Evolutionary conservation across 2,113 vertebrate genomes (phyloP).

Genomic region (Protobothrops flavoviridis): DNA sequence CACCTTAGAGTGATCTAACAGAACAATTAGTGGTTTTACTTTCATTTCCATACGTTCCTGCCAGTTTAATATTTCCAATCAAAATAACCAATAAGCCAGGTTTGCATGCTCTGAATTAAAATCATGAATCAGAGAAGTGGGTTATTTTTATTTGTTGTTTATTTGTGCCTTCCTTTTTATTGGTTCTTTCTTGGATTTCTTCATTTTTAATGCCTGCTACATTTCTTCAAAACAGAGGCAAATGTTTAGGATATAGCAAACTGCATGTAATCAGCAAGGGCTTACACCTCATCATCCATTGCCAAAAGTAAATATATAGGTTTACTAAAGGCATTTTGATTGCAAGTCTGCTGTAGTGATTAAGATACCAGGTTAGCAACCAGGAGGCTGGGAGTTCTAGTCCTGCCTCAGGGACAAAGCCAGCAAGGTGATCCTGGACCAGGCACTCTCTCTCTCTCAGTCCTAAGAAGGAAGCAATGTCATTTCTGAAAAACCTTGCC

Average conservation of each 20-base stretch:
- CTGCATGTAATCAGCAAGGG: not conserved
- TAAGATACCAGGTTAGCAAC: not conserved
- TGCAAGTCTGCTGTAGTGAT: not conserved
- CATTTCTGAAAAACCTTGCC: not conserved
- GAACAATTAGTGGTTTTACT: conserved; percentile 35
- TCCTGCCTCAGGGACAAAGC: not conserved
- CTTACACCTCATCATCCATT: not conserved
- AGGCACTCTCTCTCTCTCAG: not conserved
- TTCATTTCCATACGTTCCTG: conserved; percentile 50
- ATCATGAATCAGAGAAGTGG: not conserved
- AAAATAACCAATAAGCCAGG: not conserved
- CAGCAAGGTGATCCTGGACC: not conserved
- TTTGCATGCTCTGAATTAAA: conserved; percentile 49
- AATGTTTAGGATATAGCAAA: not conserved
- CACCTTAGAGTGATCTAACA: conserved; percentile 47
- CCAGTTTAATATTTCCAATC: not conserved
- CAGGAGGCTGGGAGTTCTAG: not conserved
- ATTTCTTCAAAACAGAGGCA: not conserved
- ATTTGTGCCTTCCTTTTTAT: not conserved
- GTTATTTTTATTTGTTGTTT: not conserved
- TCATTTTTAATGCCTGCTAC: not conserved
- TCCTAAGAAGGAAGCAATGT: not conserved
- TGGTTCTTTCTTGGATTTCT: not conserved
- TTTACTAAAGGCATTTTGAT: not conserved
- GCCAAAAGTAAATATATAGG: not conserved